These are phyloP conservation scores for Myiotriccus ornatus DNA, from an alignment of 2,797 vertebrate species.

Conservation along the genomic window DNA sequence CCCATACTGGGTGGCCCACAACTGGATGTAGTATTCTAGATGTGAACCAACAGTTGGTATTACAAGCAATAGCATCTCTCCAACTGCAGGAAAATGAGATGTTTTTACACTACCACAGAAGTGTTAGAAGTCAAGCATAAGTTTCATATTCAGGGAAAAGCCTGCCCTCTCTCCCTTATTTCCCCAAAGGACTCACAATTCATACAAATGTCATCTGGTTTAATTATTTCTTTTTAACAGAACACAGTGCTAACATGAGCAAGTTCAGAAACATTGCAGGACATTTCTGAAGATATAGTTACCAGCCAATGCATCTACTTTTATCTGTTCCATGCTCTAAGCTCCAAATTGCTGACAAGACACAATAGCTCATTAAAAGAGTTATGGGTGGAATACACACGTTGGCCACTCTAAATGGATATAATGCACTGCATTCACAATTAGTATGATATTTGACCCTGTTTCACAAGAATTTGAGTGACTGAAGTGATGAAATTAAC, in stretches of 20 bases:
- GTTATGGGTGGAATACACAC: not conserved
- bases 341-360: not conserved
- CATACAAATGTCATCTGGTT: not conserved
- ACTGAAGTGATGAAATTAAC: not conserved
- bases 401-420: fast-evolving
- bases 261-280: not conserved
- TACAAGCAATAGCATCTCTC: not conserved
- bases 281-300: not conserved
- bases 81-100: not conserved
- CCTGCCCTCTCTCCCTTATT: not conserved
- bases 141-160: not conserved
- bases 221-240: not conserved
- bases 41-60: not conserved
- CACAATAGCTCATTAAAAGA: not conserved
- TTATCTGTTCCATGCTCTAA: not conserved
- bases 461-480: not conserved
- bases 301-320: not conserved
- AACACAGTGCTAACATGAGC: not conserved
- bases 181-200: not conserved
- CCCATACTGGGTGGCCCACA: not conserved
- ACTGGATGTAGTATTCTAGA: not conserved
- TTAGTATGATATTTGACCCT: not conserved
- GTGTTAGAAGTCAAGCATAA: not conserved
- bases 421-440: not conserved
- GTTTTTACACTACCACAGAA: not conserved